phyloP scores from a whole-genome alignment of 2,113 vertebrate genomes.

The Oncorhynchus nerka region DNA sequence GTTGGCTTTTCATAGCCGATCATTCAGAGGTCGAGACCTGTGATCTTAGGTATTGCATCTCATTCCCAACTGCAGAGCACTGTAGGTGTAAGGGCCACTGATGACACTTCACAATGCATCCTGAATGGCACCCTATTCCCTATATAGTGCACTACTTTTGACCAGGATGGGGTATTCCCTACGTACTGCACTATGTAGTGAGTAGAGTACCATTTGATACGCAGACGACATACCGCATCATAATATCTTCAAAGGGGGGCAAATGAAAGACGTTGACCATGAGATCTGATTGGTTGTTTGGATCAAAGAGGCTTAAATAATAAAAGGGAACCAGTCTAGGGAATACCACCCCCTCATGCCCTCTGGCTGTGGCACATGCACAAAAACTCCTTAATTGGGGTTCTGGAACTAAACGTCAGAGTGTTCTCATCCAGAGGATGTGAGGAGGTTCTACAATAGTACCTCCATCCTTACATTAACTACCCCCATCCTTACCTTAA shows the following conservation, averaged over 20 bases:
- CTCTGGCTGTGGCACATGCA: neutral
- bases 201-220: neutral
- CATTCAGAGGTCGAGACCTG: neutral
- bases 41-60: neutral
- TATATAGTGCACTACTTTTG: no score
- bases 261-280: slow-evolving; percentile 10
- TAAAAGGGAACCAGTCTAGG: neutral
- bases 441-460: neutral
- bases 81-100: neutral
- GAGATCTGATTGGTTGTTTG: slow-evolving; percentile 3
- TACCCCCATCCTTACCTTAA: no score
- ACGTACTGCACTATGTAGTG: no score
- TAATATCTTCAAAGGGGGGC: slow-evolving; percentile 12
- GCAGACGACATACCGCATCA: neutral
- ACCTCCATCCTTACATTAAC: no score
- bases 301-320: slow-evolving; percentile 2
- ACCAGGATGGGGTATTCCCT: no score
- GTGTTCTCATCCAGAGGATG: slow-evolving; percentile 1
- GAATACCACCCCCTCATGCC: slow-evolving; percentile 11
- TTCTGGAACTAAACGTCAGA: slow-evolving; percentile 27
- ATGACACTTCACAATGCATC: neutral
- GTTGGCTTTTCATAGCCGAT: no score
- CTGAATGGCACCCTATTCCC: neutral
- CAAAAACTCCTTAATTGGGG: slow-evolving; percentile 22
- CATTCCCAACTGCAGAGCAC: neutral